Evolutionary conservation across 2,797 vertebrate genomes (phyloP).

Genomic region (Muscicapa striata): DNA sequence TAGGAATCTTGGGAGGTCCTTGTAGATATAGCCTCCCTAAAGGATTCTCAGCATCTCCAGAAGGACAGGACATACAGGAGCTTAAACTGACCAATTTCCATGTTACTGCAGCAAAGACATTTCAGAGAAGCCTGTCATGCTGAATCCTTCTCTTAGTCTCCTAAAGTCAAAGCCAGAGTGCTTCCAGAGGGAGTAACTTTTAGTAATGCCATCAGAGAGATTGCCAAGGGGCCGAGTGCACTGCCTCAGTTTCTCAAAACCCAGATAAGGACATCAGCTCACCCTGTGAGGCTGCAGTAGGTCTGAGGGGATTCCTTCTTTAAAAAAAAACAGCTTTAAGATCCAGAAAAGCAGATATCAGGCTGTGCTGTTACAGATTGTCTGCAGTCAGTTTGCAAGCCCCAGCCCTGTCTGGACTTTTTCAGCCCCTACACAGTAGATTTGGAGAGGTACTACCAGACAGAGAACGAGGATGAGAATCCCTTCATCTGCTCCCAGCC

Average conservation of each 20-base stretch:
- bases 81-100: background rate
- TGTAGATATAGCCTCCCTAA: background rate
- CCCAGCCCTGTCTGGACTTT: background rate
- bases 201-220: background rate
- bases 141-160: background rate
- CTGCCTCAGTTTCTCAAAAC: background rate
- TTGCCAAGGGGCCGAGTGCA: accelerated
- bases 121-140: background rate
- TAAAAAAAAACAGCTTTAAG: background rate
- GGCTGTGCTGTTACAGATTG: background rate
- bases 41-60: background rate
- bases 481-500: conserved; percentile 97
- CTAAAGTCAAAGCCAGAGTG: background rate
- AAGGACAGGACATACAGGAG: background rate
- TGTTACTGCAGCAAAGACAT: background rate
- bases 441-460: conserved; percentile 89
- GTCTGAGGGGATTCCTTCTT: background rate
- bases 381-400: background rate
- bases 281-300: background rate
- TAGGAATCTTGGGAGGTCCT: conserved; percentile 18
- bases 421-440: conserved; percentile 84
- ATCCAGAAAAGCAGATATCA: background rate
- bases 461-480: conserved; percentile 94
- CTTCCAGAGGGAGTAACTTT: background rate
- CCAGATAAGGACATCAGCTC: background rate